phyloP scores from a whole-genome alignment of 2,113 vertebrate genomes.

The Toxostoma redivivum region DNA sequence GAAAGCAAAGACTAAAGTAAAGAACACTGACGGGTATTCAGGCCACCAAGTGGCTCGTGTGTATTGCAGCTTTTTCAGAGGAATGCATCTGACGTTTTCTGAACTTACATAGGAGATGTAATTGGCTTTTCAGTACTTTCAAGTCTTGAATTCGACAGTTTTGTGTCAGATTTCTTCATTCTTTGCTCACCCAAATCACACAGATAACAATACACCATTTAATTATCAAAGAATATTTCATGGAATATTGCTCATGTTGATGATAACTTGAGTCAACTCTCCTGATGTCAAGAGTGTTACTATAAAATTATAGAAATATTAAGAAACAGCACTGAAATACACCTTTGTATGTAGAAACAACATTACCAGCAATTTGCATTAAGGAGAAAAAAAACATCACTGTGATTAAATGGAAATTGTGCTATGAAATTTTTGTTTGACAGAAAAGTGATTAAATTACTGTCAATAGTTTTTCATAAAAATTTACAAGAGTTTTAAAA shows the following conservation, averaged over 20 bases:
- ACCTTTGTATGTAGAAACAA: not conserved
- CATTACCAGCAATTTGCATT: not conserved
- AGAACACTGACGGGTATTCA: not conserved
- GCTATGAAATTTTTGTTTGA: not conserved
- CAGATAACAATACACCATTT: not conserved
- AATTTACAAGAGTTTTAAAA: not conserved
- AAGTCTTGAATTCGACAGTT: not conserved
- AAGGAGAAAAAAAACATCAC: not conserved
- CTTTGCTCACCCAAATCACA: not conserved
- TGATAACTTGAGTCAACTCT: not conserved
- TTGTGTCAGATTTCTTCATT: not conserved
- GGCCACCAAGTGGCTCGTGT: rapidly evolving
- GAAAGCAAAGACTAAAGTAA: not conserved
- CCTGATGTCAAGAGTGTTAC: not conserved
- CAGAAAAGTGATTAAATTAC: not conserved
- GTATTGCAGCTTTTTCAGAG: not conserved
- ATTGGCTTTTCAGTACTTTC: not conserved
- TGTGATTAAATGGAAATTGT: not conserved
- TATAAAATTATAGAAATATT: not conserved
- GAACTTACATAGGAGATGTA: rapidly evolving
- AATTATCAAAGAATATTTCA: not conserved
- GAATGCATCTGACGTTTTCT: not conserved
- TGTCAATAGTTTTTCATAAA: not conserved
- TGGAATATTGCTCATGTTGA: not conserved
- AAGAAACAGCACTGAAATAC: not conserved